Evolutionary conservation across 2,888 invertebrate genomes (phyloP).

Genomic region (Agrotis clavis): DNA sequence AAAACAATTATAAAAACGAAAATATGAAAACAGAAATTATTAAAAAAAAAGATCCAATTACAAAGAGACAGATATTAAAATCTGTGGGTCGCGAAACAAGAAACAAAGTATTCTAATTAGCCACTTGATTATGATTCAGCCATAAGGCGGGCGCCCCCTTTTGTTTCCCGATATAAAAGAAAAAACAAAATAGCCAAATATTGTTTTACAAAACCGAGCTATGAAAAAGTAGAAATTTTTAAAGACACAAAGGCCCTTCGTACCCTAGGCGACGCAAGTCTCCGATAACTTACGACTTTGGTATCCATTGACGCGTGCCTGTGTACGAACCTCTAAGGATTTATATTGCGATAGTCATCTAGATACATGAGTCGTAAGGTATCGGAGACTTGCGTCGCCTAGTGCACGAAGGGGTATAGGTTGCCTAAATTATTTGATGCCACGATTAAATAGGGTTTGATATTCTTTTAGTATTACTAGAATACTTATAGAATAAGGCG

Average conservation of each 20-base stretch:
- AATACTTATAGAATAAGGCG: too few species aligned
- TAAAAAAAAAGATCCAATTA: slow-evolving; percentile 3
- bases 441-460: slow-evolving; percentile 10
- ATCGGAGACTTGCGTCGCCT: too few species aligned
- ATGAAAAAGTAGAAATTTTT: slow-evolving; percentile 16
- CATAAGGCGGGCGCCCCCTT: slow-evolving; percentile 32
- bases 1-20: background rate
- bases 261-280: too few species aligned
- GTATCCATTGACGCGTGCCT: too few species aligned
- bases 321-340: too few species aligned
- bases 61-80: slow-evolving; percentile 26
- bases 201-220: slow-evolving; percentile 21
- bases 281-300: too few species aligned
- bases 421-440: slow-evolving; percentile 34
- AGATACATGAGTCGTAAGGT: too few species aligned
- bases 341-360: too few species aligned
- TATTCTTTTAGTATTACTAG: background rate
- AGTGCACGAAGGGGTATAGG: background rate
- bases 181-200: slow-evolving; percentile 41
- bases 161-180: slow-evolving; percentile 50
- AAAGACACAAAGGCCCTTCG: background rate
- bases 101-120: slow-evolving; percentile 53
- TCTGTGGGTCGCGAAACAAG: slow-evolving; percentile 31
- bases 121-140: slow-evolving; percentile 45
- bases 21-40: background rate